Evolutionary conservation across 2,113 vertebrate genomes (phyloP).

Genomic region (Bubo scandiacus): DNA sequence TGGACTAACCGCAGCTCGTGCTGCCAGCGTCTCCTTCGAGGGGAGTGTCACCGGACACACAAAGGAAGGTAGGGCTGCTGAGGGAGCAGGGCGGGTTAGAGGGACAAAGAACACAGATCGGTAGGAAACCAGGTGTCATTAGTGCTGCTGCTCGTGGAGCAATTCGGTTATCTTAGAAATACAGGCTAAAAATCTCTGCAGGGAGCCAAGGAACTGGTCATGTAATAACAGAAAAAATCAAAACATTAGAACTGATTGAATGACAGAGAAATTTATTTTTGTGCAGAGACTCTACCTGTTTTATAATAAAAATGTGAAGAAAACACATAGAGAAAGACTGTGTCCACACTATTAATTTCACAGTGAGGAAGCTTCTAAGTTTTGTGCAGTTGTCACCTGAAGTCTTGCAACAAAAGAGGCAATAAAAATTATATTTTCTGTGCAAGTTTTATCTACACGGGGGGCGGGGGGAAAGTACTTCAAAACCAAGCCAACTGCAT

Average conservation of each 20-base stretch:
- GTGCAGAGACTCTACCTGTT: neutral
- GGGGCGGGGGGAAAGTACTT: neutral
- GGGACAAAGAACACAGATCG: neutral
- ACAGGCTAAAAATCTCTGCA: neutral
- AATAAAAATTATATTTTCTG: neutral
- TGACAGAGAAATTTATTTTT: neutral
- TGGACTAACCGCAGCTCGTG: fast-evolving
- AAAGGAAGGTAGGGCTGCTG: neutral
- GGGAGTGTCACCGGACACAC: neutral
- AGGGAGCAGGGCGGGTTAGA: neutral
- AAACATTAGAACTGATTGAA: neutral
- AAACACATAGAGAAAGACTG: neutral
- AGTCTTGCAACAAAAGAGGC: neutral
- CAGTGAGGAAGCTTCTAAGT: neutral
- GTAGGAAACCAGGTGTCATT: neutral
- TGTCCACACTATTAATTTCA: neutral
- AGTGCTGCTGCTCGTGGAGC: neutral
- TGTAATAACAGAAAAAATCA: neutral
- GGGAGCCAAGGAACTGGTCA: neutral
- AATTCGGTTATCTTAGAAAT: neutral
- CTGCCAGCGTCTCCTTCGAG: neutral
- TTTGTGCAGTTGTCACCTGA: neutral
- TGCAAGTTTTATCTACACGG: neutral
- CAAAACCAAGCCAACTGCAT: neutral
- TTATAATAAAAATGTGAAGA: neutral